Percentiles rank a stretch among this genome's conserved stretches.
Evolutionary conservation across 2,113 vertebrate genomes (phyloP).

Genomic region (Chauna torquata): DNA sequence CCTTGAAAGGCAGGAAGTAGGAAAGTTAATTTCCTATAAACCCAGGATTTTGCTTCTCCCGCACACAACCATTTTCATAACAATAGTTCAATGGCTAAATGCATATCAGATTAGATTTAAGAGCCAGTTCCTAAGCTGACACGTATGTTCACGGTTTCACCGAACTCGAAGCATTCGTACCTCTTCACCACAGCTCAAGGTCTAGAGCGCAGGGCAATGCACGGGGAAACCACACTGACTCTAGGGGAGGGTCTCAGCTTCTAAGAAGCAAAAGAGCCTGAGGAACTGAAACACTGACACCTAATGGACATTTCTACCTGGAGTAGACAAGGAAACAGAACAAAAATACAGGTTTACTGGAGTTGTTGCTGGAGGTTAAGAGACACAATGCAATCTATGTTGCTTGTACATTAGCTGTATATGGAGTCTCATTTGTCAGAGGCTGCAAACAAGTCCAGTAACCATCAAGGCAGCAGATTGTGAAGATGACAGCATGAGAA

Average conservation of each 20-base stretch:
- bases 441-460: background rate
- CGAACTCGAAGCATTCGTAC: background rate
- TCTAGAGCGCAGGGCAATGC: accelerated
- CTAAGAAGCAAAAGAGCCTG: background rate
- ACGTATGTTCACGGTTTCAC: background rate
- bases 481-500: background rate
- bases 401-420: background rate
- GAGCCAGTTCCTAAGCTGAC: background rate
- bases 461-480: background rate
- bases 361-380: background rate
- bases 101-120: background rate
- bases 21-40: background rate
- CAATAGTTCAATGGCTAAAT: background rate
- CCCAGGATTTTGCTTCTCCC: background rate
- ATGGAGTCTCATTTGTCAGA: background rate
- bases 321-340: background rate
- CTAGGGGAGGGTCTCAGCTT: background rate
- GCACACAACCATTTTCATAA: background rate
- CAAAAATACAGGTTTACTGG: background rate
- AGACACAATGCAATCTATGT: background rate
- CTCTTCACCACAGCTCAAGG: background rate
- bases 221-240: accelerated
- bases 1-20: background rate
- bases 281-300: background rate
- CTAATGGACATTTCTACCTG: background rate